phyloP scores from a whole-genome alignment of 1,140 invertebrate species.

The Listronotus bonariensis region DNA sequence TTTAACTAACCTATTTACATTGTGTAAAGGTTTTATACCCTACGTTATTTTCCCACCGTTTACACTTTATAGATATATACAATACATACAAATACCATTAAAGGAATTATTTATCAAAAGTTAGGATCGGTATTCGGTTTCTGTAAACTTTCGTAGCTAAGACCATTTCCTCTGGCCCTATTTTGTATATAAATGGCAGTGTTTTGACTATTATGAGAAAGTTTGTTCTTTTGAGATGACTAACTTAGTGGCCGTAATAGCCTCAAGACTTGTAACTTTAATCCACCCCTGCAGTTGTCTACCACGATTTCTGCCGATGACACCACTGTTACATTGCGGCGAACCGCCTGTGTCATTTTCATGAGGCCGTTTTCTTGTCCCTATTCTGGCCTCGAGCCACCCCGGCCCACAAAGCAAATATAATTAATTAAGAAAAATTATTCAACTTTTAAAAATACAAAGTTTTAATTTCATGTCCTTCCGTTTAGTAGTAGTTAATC shows the following conservation, averaged over 20 bases:
- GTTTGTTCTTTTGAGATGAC: slow-evolving; percentile 13
- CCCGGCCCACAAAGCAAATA: slow-evolving; percentile 25
- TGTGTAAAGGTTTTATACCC: too few species aligned
- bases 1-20: too few species aligned
- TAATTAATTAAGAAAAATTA: slow-evolving; percentile 35
- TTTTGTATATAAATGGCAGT: too few species aligned
- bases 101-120: too few species aligned
- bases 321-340: slow-evolving; percentile 24
- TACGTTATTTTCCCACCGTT: too few species aligned
- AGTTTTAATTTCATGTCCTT: slow-evolving; percentile 9
- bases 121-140: too few species aligned
- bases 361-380: slow-evolving; percentile 32
- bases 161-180: too few species aligned
- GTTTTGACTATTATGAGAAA: neutral
- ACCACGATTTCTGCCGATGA: slow-evolving; percentile 31
- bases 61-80: too few species aligned
- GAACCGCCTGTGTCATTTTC: slow-evolving; percentile 30
- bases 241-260: slow-evolving; percentile 22
- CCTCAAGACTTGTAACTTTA: slow-evolving; percentile 24
- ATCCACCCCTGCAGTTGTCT: slow-evolving; percentile 32
- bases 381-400: slow-evolving; percentile 9
- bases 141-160: too few species aligned
- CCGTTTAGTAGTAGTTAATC: neutral
- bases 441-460: slow-evolving; percentile 13
- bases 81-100: too few species aligned